phyloP scores from a whole-genome alignment of 2,113 vertebrate genomes.

The Phocoena phocoena region DNA sequence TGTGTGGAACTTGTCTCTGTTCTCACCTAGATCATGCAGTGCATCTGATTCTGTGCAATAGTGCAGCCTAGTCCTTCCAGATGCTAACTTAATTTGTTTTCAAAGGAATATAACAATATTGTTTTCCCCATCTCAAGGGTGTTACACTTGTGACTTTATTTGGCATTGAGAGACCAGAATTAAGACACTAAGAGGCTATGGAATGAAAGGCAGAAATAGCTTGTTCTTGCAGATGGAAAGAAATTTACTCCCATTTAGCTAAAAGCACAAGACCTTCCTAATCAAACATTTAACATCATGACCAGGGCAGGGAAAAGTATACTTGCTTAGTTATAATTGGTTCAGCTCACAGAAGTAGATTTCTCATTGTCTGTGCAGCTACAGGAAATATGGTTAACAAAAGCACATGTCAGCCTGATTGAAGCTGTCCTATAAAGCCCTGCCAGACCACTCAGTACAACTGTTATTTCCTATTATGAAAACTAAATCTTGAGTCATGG shows the following conservation, averaged over 20 bases:
- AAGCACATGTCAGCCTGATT: constrained; percentile 78
- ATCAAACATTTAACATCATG: constrained; percentile 84
- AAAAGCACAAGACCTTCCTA: constrained; percentile 81
- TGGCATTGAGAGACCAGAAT: constrained; percentile 23
- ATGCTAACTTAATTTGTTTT: constrained; percentile 46
- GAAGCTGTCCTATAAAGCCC: constrained; percentile 53
- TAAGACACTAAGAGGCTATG: constrained; percentile 28
- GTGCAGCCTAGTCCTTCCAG: not conserved
- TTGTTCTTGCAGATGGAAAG: constrained; percentile 62
- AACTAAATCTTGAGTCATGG: constrained; percentile 53
- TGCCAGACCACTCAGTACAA: constrained; percentile 52
- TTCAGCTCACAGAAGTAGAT: constrained; percentile 78
- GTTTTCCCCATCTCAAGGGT: not conserved
- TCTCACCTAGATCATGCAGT: not conserved
- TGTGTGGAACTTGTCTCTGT: not conserved
- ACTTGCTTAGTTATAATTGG: constrained; percentile 82
- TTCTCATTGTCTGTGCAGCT: constrained; percentile 82
- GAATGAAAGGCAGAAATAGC: constrained; percentile 41
- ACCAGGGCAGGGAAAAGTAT: constrained; percentile 76
- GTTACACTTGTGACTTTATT: constrained; percentile 40
- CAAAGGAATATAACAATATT: constrained; percentile 42
- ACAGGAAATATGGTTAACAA: constrained; percentile 80
- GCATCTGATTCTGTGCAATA: not conserved
- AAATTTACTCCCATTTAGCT: constrained; percentile 75
- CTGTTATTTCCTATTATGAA: constrained; percentile 73